phyloP scores from a whole-genome alignment of 2,113 vertebrate species.

The Cheilinus undulatus region DNA sequence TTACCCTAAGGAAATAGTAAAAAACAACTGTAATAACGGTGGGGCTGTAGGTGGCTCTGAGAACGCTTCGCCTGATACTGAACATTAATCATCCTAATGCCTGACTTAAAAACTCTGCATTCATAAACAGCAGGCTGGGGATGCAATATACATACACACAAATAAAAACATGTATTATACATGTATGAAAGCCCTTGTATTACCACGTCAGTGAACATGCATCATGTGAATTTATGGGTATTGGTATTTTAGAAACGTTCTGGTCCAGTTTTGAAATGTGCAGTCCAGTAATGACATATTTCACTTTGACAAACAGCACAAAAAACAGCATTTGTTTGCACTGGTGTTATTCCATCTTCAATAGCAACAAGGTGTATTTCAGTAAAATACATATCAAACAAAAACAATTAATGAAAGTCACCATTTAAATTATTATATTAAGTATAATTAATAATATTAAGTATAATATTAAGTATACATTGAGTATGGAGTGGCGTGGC shows the following conservation, averaged over 20 bases:
- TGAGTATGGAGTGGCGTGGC: too few species aligned
- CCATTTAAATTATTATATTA: too few species aligned
- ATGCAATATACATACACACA: conserved; percentile 41
- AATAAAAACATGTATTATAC: conserved; percentile 55
- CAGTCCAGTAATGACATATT: conserved; percentile 4
- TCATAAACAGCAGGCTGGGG: conserved; percentile 72
- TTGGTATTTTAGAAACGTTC: conserved; percentile 28
- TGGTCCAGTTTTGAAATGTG: conserved; percentile 32
- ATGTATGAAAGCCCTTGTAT: background rate
- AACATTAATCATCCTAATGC: conserved; percentile 85
- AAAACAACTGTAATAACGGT: conserved; percentile 81
- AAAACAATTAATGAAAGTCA: too few species aligned
- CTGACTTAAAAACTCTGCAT: conserved; percentile 79
- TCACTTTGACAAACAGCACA: conserved; percentile 23
- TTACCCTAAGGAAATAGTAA: conserved; percentile 77
- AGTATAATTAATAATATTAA: too few species aligned
- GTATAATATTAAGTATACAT: too few species aligned
- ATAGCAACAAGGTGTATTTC: too few species aligned
- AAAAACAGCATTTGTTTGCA: conserved; percentile 36
- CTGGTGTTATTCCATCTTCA: conserved; percentile 44
- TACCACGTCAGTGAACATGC: background rate
- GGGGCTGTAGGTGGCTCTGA: conserved; percentile 75
- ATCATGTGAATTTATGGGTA: background rate
- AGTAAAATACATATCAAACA: too few species aligned
- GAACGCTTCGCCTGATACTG: conserved; percentile 64